Evolutionary conservation across 2,888 invertebrate species (phyloP), one percentile per base, ranked within the genome.

Genomic region (Agonum fuliginosum): DNA sequence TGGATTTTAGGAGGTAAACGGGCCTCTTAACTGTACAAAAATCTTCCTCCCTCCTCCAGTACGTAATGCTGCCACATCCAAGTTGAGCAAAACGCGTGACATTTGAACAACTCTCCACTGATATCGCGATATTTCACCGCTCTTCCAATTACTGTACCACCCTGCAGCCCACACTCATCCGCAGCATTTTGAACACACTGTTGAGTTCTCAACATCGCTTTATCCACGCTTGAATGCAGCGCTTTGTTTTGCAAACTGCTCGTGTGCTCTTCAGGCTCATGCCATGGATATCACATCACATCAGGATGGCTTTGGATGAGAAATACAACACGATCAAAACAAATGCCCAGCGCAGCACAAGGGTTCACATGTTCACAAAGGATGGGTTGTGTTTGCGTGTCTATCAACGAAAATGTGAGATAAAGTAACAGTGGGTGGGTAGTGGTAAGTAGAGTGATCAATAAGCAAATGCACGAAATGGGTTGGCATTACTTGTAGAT

Each of bases 211-310:
- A 37, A 12, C n/a, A 12, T 37, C n/a, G n/a, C 37, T 37, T 27
- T 22, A 54, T 12, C 22, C 14, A 6, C 54, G 54, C 20, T 54
- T 54, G n/a, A 54, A 54, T 54, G 54, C 54, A 12, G 3, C 20
- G 19, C 54, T 24, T 54, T 54, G 54, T 54, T 54, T 54, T 20
- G 10, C 22, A 19, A 54, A 1, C 37, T n/a, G n/a, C n/a, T 30
- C 30, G 3, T 30, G 30, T 2, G 10, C n/a, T n/a, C n/a, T n/a
- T n/a, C n/a, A 1, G 6, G 30, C 10, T 5, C 5, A 30, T 37
- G 37, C 8, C 3, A n/a, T n/a, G 37, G 37, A 37, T 37, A 37
- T 37, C 37, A 37, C n/a, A 37, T n/a, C n/a, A n/a, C n/a, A 37
- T 37, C 37, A 37, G 37, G 37, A 37, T 37, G 37, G 37, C 37